Evolutionary conservation across 2,797 vertebrate species (phyloP).

Genomic region (Orestias chungarensis): DNA sequence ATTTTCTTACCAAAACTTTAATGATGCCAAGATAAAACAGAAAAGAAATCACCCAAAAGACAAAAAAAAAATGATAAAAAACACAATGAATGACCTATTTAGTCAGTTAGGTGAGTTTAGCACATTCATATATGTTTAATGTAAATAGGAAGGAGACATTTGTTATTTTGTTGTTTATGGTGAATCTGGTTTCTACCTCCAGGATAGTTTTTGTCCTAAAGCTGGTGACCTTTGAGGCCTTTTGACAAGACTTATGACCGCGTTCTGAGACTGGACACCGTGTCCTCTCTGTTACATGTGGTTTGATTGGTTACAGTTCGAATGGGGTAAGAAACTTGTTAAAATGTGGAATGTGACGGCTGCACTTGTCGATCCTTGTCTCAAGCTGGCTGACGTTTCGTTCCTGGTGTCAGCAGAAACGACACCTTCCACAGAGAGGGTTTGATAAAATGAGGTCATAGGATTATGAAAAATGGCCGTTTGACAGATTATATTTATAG

Average conservation of each 20-base stretch:
- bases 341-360: conserved; percentile 82
- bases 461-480: conserved; percentile 3
- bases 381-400: conserved; percentile 68
- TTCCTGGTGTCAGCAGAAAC: conserved; percentile 29
- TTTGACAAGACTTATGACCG: conserved; percentile 82
- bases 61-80: neutral
- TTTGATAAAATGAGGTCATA: conserved; percentile 18
- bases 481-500: neutral
- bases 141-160: neutral
- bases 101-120: neutral
- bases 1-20: too few species aligned
- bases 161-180: too few species aligned
- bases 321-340: conserved; percentile 86
- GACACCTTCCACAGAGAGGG: conserved; percentile 21
- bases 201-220: conserved; percentile 78
- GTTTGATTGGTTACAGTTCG: conserved; percentile 88
- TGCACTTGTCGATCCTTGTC: conserved; percentile 79
- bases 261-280: conserved; percentile 70
- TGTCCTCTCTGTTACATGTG: conserved; percentile 80
- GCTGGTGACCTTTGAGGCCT: conserved; percentile 77
- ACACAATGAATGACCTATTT: neutral
- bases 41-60: too few species aligned
- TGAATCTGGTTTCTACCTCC: conserved; percentile 13
- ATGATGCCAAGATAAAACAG: too few species aligned
- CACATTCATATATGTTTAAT: neutral